phyloP scores from a whole-genome alignment of 2,888 invertebrate genomes.

The Lepeophtheirus nordmannii region DNA sequence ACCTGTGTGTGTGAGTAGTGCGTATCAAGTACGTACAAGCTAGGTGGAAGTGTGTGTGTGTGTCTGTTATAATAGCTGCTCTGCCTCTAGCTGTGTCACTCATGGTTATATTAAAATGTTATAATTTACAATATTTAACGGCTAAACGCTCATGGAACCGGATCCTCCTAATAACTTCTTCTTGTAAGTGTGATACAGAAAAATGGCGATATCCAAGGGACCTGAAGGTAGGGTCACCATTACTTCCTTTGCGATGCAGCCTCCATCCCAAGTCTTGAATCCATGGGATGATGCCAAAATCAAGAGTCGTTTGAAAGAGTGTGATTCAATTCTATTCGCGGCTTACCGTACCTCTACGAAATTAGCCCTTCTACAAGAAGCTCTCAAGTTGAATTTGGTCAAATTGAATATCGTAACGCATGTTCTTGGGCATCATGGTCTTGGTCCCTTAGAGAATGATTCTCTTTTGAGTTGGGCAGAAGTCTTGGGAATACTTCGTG shows the following conservation, averaged over 20 bases:
- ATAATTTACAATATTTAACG: too few relatives aligned
- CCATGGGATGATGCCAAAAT: conserved; percentile 13
- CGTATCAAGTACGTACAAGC: too few relatives aligned
- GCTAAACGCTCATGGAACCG: too few relatives aligned
- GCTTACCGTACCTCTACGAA: conserved; percentile 61
- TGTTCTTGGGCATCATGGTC: conserved; percentile 53
- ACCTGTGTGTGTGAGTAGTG: too few relatives aligned
- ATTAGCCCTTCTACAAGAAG: conserved; percentile 45
- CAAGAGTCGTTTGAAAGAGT: conserved; percentile 42
- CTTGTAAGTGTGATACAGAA: background rate
- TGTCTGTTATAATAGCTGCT: too few relatives aligned
- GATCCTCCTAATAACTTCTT: background rate
- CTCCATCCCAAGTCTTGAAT: background rate
- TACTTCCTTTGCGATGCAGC: conserved; percentile 14
- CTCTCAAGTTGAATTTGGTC: conserved; percentile 44
- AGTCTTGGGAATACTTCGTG: conserved; percentile 52
- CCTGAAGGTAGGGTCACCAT: background rate
- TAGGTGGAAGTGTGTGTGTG: too few relatives aligned
- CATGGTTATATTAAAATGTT: too few relatives aligned
- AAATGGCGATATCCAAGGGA: background rate
- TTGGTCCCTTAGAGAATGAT: conserved; percentile 51
- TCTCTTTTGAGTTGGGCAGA: conserved; percentile 50
- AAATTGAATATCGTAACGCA: conserved; percentile 46
- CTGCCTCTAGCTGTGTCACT: too few relatives aligned
- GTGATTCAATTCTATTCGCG: conserved; percentile 54